phyloP scores from a whole-genome alignment of 2,797 vertebrate genomes.

The Bovichtus variegatus region DNA sequence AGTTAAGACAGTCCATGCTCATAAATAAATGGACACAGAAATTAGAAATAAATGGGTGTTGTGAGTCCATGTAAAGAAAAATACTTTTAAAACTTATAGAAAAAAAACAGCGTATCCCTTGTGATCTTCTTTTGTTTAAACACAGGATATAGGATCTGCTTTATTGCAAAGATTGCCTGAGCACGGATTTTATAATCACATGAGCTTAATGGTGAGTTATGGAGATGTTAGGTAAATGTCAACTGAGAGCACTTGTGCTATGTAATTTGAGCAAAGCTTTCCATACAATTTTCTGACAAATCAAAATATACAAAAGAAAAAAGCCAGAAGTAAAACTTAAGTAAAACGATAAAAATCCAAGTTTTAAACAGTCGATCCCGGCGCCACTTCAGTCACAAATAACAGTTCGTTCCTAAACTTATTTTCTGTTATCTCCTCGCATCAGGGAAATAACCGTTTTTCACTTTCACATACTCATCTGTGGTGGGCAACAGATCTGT shows the following conservation, averaged over 20 bases:
- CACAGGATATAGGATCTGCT: not conserved
- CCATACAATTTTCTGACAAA: conserved; percentile 18
- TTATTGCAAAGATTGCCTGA: not conserved
- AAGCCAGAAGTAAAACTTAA: not conserved
- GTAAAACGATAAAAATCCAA: conserved; percentile 4
- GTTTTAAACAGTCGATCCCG: not conserved
- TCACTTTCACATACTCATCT: conserved; percentile 4
- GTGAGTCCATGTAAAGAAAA: conserved; percentile 11
- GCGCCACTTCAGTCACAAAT: conserved; percentile 1
- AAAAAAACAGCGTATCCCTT: not conserved
- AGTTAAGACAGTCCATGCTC: conserved; percentile 23
- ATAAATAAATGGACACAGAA: conserved; percentile 55
- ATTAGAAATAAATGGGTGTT: conserved; percentile 35
- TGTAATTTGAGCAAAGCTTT: conserved; percentile 24
- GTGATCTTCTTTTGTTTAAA: not conserved
- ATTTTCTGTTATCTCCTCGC: not conserved
- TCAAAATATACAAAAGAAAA: conserved; percentile 16
- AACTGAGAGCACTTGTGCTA: conserved; percentile 26
- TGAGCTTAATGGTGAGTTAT: conserved; percentile 4
- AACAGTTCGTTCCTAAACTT: conserved; percentile 1
- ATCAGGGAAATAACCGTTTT: not conserved
- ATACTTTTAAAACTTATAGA: not conserved
- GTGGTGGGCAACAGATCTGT: conserved; percentile 1
- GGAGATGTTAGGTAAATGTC: conserved; percentile 18
- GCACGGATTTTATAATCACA: not conserved